phyloP scores from a whole-genome alignment of 2,797 vertebrate species.

The Euphonia xanthogaster region DNA sequence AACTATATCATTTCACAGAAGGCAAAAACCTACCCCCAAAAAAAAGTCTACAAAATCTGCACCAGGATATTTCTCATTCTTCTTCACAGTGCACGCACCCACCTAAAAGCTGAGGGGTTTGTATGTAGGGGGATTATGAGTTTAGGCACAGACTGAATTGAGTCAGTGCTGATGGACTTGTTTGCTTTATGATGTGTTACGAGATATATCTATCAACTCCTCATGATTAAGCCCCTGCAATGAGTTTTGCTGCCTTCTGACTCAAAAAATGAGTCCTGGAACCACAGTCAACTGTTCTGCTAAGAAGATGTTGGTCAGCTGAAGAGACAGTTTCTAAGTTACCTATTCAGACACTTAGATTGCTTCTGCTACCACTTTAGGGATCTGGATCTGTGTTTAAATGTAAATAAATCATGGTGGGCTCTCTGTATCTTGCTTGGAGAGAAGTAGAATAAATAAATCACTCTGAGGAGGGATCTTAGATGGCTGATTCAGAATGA shows the following conservation, averaged over 20 bases:
- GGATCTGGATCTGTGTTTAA: not conserved
- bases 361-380: not conserved
- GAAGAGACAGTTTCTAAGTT: not conserved
- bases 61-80: not conserved
- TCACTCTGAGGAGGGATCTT: not conserved
- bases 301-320: not conserved
- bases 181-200: not conserved
- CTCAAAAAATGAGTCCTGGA: not conserved
- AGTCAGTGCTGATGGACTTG: not conserved
- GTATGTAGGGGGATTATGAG: not conserved
- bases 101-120: not conserved
- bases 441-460: not conserved
- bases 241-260: not conserved
- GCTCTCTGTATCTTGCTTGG: not conserved
- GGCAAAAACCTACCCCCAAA: not conserved
- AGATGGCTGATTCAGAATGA: not conserved
- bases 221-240: not conserved
- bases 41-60: not conserved
- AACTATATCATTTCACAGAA: not conserved
- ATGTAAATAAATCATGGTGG: not conserved
- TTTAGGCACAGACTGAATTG: not conserved
- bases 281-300: not conserved
- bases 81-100: not conserved
- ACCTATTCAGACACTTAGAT: not conserved
- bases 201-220: not conserved